These are phyloP conservation scores for Salminus brasiliensis DNA, from an alignment of 2,113 vertebrate genomes.

Conservation along the genomic window DNA sequence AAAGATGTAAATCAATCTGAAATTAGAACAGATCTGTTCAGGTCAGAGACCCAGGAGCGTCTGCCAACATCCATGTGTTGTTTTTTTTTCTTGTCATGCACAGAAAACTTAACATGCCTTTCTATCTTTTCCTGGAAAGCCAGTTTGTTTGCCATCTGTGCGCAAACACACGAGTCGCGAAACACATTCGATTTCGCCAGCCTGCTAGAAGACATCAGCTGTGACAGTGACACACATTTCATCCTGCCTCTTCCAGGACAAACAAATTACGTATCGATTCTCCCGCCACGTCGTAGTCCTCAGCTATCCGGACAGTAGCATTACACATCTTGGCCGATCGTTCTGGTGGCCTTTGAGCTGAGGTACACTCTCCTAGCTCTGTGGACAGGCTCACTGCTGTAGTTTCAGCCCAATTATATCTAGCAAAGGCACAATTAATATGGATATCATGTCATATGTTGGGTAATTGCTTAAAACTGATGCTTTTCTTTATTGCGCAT, in stretches of 20 bases:
- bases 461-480: background rate
- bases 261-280: conserved; percentile 8
- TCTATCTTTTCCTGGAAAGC: background rate
- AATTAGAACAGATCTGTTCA: background rate
- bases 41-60: background rate
- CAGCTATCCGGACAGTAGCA: background rate
- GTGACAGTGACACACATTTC: background rate
- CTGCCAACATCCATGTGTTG: background rate
- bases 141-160: conserved; percentile 26
- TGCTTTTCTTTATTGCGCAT: background rate
- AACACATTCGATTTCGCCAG: background rate
- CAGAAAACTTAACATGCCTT: background rate
- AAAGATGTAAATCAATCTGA: background rate
- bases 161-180: conserved; percentile 17
- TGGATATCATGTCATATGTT: background rate
- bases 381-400: background rate
- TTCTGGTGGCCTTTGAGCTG: background rate
- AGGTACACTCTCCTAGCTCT: background rate
- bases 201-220: conserved; percentile 5
- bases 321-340: background rate
- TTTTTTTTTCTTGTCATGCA: background rate
- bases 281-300: no score
- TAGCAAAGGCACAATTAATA: background rate
- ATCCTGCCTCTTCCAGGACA: background rate
- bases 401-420: background rate